These are phyloP conservation scores for Acipenser transmontanus DNA, from an alignment of 2,797 vertebrate species.

Conservation along the genomic window DNA sequence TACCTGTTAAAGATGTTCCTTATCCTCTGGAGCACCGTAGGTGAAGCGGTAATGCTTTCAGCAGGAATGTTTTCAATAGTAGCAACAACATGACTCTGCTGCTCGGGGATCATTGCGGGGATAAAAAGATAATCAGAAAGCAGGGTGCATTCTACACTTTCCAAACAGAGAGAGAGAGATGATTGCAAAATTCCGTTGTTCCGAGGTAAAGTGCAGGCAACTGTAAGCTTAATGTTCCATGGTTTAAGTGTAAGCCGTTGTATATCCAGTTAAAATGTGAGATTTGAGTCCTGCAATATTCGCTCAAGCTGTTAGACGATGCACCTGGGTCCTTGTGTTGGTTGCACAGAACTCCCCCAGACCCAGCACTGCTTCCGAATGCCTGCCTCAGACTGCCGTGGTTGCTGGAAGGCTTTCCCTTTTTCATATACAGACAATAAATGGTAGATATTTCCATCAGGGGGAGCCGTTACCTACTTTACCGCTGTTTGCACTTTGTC, in stretches of 20 bases:
- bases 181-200: conserved; percentile 29
- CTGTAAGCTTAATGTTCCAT: conserved; percentile 32
- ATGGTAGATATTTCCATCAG: conserved; percentile 18
- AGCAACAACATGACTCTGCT: conserved; percentile 76
- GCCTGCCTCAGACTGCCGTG: conserved; percentile 30
- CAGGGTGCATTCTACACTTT: conserved; percentile 63
- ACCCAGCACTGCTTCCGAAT: conserved; percentile 19
- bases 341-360: conserved; percentile 18
- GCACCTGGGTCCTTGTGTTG: conserved; percentile 18
- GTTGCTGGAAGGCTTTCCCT: conserved; percentile 22
- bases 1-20: conserved; percentile 83
- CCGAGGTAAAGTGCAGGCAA: conserved; percentile 18
- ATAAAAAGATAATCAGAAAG: conserved; percentile 45
- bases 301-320: conserved; percentile 12
- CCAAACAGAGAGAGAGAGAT: conserved; percentile 20
- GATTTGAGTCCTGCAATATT: conserved; percentile 10
- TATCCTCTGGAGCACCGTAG: conserved; percentile 68
- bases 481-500: neutral
- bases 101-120: conserved; percentile 75
- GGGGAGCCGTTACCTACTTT: conserved; percentile 20
- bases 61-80: conserved; percentile 79
- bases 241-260: conserved; percentile 12
- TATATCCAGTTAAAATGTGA: conserved; percentile 17
- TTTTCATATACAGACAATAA: conserved; percentile 14
- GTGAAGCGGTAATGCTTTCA: conserved; percentile 62